Conservation (phyloP, 2,888 invertebrate genomes). For the Apamea crenata region DNA sequence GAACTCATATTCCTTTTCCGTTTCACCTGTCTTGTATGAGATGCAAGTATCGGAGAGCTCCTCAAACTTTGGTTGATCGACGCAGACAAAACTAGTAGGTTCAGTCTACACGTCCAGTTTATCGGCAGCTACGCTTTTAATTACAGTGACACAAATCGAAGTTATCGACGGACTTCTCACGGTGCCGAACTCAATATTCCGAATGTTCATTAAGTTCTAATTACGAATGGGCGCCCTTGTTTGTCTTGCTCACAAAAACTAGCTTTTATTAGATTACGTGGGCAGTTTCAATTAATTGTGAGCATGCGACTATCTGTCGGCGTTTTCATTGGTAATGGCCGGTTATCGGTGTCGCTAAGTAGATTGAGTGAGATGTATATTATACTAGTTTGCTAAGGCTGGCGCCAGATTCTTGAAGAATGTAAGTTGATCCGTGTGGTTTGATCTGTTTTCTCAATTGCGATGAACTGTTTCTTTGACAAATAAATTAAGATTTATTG, state of each 20-base stretch:
- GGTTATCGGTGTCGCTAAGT: conserved; percentile 88
- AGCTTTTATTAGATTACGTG: conserved; percentile 90
- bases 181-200: conserved; percentile 88
- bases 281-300: conserved; percentile 90
- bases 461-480: conserved; percentile 56
- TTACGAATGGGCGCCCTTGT: conserved; percentile 90
- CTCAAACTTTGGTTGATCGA: conserved; percentile 78
- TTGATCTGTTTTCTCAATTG: conserved; percentile 70
- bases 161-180: conserved; percentile 89
- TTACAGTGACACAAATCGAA: conserved; percentile 90
- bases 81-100: conserved; percentile 86
- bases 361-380: conserved; percentile 87
- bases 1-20: conserved; percentile 75
- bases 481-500: conserved; percentile 39
- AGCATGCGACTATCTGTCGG: conserved; percentile 86
- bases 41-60: conserved; percentile 75
- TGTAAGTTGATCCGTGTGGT: conserved; percentile 70
- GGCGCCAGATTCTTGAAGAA: conserved; percentile 76
- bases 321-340: conserved; percentile 86
- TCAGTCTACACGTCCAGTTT: conserved; percentile 84
- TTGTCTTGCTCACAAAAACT: conserved; percentile 89
- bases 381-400: conserved; percentile 79
- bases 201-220: conserved; percentile 90
- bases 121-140: conserved; percentile 90
- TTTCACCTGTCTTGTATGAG: conserved; percentile 58